These are phyloP conservation scores for Rhyacophila brunnea DNA, from an alignment of 1,140 invertebrate species.

Conservation along the genomic window DNA sequence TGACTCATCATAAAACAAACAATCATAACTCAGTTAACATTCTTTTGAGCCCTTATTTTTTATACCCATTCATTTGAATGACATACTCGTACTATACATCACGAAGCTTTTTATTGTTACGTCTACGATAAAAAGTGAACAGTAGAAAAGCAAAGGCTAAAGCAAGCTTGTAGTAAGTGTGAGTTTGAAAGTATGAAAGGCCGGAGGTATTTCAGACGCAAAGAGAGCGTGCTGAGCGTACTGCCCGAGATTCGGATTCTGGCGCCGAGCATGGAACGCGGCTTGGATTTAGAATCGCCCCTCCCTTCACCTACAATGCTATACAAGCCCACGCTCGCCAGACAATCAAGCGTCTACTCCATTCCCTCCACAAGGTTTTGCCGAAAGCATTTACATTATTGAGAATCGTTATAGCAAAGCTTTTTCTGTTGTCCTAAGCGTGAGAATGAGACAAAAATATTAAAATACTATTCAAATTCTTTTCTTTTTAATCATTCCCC, in stretches of 20 bases:
- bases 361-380: constrained; percentile 34
- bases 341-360: constrained; percentile 35
- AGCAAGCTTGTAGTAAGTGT: constrained; percentile 31
- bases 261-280: constrained; percentile 74
- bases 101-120: too few species aligned
- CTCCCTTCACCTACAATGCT: constrained; percentile 11
- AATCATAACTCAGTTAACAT: neutral
- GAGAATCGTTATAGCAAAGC: constrained; percentile 3
- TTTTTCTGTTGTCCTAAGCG: neutral
- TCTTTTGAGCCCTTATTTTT: neutral
- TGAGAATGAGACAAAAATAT: too few species aligned
- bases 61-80: too few species aligned
- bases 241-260: constrained; percentile 76
- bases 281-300: constrained; percentile 56
- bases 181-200: constrained; percentile 21
- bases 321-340: constrained; percentile 40
- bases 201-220: constrained; percentile 56
- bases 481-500: too few species aligned
- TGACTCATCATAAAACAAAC: neutral
- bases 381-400: constrained; percentile 15
- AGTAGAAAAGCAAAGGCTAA: constrained; percentile 23
- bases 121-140: neutral
- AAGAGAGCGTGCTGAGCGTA: constrained; percentile 66
- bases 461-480: too few species aligned
- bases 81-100: too few species aligned